Conservation (phyloP, 2,113 vertebrate species). For the Bufo bufo region DNA sequence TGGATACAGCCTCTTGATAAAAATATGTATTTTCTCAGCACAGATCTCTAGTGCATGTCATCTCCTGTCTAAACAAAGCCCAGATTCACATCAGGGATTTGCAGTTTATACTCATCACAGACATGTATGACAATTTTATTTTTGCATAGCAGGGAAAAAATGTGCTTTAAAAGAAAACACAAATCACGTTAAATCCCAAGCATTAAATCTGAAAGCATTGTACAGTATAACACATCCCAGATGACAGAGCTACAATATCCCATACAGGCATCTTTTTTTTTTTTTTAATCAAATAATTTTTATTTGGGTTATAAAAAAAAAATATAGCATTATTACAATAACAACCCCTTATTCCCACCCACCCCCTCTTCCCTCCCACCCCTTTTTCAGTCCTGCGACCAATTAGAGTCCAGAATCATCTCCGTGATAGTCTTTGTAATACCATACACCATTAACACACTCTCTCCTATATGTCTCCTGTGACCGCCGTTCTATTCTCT, state of each 20-base stretch:
- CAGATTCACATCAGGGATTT: constrained; percentile 14
- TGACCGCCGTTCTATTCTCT: too few species aligned
- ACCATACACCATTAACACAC: too few species aligned
- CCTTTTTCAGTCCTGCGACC: too few species aligned
- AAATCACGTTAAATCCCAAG: constrained; percentile 40
- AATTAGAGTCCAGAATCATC: too few species aligned
- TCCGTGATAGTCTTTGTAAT: too few species aligned
- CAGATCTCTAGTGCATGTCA: not conserved
- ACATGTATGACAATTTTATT: constrained; percentile 10
- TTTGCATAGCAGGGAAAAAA: not conserved
- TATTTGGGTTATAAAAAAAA: too few species aligned
- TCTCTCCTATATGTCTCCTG: too few species aligned
- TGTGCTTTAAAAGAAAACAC: not conserved
- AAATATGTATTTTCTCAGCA: not conserved
- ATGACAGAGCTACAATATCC: not conserved
- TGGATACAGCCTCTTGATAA: constrained; percentile 1
- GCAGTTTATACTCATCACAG: constrained; percentile 9
- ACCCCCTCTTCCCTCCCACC: too few species aligned
- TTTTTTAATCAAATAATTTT: too few species aligned
- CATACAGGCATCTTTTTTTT: too few species aligned
- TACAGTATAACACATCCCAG: not conserved
- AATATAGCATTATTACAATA: too few species aligned
- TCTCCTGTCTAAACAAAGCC: constrained; percentile 30
- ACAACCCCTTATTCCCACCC: too few species aligned
- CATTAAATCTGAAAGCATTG: constrained; percentile 22